Evolutionary conservation across 2,113 vertebrate genomes (phyloP).

Genomic region (Noctilio leporinus): DNA sequence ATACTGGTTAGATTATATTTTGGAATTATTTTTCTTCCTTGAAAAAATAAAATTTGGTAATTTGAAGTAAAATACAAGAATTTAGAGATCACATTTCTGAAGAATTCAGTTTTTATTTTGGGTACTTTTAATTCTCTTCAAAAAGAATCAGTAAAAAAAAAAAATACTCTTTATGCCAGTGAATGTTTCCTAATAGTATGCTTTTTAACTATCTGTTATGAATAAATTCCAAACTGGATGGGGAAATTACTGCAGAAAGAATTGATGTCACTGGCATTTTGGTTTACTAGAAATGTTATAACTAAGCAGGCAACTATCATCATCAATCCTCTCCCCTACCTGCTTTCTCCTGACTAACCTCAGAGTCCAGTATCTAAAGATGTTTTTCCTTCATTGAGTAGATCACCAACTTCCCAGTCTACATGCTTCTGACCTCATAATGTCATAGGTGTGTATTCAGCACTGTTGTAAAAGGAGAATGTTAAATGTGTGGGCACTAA

Average conservation of each 20-base stretch:
- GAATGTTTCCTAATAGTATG: neutral
- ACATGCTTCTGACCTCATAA: neutral
- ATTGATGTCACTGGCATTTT: neutral
- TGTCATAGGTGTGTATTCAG: neutral
- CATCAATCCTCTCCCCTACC: neutral
- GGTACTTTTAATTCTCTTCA: neutral
- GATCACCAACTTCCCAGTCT: neutral
- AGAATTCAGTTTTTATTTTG: neutral
- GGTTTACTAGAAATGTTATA: neutral
- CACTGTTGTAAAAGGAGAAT: neutral
- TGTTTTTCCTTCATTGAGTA: neutral
- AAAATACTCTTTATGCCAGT: neutral
- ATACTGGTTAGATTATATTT: neutral
- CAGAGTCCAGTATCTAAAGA: neutral
- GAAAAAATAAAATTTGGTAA: neutral
- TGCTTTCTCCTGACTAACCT: neutral
- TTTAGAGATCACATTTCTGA: neutral
- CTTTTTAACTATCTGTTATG: neutral
- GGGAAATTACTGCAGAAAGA: neutral
- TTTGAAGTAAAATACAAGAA: neutral
- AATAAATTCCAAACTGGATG: neutral
- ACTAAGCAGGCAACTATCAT: neutral
- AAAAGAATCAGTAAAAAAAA: neutral
- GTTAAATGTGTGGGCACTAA: neutral
- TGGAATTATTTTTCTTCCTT: neutral